Conservation (phyloP, 2,113 vertebrate species). For the Sylvilagus bachmani region DNA sequence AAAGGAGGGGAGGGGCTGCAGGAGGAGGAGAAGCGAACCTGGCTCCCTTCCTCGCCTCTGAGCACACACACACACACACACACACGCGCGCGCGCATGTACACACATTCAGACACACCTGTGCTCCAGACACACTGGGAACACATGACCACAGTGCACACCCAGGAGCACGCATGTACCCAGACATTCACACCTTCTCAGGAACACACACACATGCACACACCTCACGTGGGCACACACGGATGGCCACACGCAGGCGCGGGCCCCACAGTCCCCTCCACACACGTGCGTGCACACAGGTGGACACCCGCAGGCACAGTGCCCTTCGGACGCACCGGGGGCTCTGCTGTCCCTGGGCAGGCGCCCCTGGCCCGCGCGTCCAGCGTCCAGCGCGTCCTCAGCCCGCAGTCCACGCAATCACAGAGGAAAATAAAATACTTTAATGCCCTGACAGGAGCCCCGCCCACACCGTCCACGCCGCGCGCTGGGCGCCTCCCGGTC, state of each 20-base stretch:
- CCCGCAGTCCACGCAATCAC: neutral
- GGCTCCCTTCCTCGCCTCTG: no score
- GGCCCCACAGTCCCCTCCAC: no score
- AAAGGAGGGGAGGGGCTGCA: neutral
- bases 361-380: no score
- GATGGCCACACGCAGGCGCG: no score
- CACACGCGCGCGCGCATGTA: neutral
- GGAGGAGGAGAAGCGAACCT: neutral
- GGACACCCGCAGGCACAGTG: no score
- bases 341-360: no score
- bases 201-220: neutral
- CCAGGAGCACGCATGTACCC: neutral
- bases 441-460: neutral
- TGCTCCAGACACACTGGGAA: no score
- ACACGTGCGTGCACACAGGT: no score
- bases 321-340: no score
- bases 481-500: neutral
- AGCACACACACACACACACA: no score
- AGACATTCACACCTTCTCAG: fast-evolving
- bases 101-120: neutral
- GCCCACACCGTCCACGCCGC: fast-evolving
- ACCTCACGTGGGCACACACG: neutral
- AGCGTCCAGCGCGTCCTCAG: no score
- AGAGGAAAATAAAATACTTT: neutral
- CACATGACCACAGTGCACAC: no score